Percentiles rank a stretch among this genome's conserved stretches.
Conservation (phyloP, 2,888 invertebrate species). For the Caenorhabditis panamensis region DNA sequence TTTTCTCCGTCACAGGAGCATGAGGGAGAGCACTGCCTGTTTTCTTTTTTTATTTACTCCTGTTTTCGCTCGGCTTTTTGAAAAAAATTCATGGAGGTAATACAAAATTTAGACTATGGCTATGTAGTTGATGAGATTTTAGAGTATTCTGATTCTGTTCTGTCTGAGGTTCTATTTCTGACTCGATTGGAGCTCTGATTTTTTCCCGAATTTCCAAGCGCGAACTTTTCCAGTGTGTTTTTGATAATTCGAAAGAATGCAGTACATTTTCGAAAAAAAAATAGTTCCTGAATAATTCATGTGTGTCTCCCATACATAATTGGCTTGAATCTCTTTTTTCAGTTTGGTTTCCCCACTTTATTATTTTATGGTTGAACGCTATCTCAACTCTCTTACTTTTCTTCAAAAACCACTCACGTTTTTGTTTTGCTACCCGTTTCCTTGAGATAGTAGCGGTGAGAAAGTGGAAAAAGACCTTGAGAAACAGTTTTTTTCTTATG, state of each 20-base stretch:
- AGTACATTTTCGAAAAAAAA: too few relatives aligned
- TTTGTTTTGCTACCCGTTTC: background rate
- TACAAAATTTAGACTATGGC: slow-evolving; percentile 5
- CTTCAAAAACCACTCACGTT: too few relatives aligned
- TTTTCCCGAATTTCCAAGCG: too few relatives aligned
- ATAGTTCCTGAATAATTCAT: too few relatives aligned
- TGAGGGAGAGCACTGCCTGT: slow-evolving; percentile 39
- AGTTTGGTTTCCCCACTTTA: too few relatives aligned
- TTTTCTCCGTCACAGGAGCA: slow-evolving; percentile 22
- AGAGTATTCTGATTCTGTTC: too few relatives aligned
- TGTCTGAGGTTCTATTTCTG: too few relatives aligned
- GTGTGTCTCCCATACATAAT: too few relatives aligned
- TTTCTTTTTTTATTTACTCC: slow-evolving; percentile 35
- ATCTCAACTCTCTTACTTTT: too few relatives aligned
- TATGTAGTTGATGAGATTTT: slow-evolving; percentile 4
- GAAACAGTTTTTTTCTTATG: background rate
- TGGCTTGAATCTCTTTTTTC: too few relatives aligned
- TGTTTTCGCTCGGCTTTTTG: slow-evolving; percentile 26
- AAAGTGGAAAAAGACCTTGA: slow-evolving; percentile 18
- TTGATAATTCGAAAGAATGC: background rate
- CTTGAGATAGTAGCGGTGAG: background rate
- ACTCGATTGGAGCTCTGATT: too few relatives aligned
- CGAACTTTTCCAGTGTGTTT: background rate
- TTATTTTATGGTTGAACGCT: too few relatives aligned
- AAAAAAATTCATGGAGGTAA: slow-evolving; percentile 18